These are phyloP conservation scores for Periophthalmus magnuspinnatus DNA, from an alignment of 2,797 vertebrate species.

Conservation along the genomic window DNA sequence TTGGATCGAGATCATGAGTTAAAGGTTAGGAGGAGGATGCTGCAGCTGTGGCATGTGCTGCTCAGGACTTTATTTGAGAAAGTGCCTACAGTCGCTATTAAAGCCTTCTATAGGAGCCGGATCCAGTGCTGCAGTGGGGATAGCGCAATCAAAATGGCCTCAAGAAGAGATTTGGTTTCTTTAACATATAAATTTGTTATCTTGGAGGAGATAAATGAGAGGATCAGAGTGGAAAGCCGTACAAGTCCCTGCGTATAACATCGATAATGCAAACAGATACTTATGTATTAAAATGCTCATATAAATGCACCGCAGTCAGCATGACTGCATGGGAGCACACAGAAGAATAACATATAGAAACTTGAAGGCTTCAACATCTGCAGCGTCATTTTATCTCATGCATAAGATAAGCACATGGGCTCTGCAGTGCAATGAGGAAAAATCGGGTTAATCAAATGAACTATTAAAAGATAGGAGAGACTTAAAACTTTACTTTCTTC, in stretches of 20 bases:
- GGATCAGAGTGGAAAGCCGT: slow-evolving; percentile 19
- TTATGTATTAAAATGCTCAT: slow-evolving; percentile 64
- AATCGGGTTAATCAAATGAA: slow-evolving; percentile 5
- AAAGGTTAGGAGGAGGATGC: slow-evolving; percentile 12
- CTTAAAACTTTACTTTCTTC: slow-evolving; percentile 1
- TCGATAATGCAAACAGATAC: slow-evolving; percentile 50
- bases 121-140: slow-evolving; percentile 27
- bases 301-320: slow-evolving; percentile 47
- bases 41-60: slow-evolving; percentile 19
- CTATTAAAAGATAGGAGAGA: slow-evolving; percentile 1
- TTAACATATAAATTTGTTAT: slow-evolving; percentile 37
- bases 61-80: slow-evolving; percentile 18
- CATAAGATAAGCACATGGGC: not conserved
- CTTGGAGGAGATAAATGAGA: slow-evolving; percentile 24
- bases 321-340: slow-evolving; percentile 32
- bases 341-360: slow-evolving; percentile 18
- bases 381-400: slow-evolving; percentile 8
- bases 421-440: not conserved
- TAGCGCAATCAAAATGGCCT: slow-evolving; percentile 36
- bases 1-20: slow-evolving; percentile 23
- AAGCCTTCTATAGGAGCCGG: slow-evolving; percentile 17
- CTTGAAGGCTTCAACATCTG: not conserved
- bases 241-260: slow-evolving; percentile 27
- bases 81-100: slow-evolving; percentile 20
- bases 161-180: slow-evolving; percentile 39